These are phyloP conservation scores for Prenolepis imparis DNA, from an alignment of 2,888 invertebrate species.

Conservation along the genomic window DNA sequence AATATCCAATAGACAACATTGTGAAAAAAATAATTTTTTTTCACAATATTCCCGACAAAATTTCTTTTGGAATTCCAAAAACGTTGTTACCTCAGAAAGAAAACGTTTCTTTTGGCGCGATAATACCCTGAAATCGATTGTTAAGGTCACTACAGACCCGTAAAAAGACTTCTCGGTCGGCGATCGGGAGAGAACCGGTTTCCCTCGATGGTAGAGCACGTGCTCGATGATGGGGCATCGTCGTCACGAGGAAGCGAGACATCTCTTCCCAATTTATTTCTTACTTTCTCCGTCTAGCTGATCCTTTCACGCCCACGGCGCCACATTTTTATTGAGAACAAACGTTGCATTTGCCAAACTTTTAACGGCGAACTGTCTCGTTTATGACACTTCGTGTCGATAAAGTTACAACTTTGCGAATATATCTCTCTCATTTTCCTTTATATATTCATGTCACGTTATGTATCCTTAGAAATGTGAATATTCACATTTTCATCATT, in stretches of 20 bases:
- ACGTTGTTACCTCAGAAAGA: slow-evolving; percentile 27
- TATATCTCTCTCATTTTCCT: background rate
- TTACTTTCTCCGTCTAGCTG: slow-evolving; percentile 55
- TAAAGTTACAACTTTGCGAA: slow-evolving; percentile 23
- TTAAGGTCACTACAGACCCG: slow-evolving; percentile 51
- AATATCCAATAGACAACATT: too few species aligned
- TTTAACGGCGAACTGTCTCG: slow-evolving; percentile 15
- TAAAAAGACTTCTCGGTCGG: slow-evolving; percentile 59
- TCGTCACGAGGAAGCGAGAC: slow-evolving; percentile 60
- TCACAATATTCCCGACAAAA: background rate
- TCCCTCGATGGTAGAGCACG: slow-evolving; percentile 68
- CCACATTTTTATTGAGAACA: slow-evolving; percentile 40
- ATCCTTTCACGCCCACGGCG: slow-evolving; percentile 50
- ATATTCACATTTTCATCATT: background rate
- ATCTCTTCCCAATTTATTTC: slow-evolving; percentile 70
- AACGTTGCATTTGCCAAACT: slow-evolving; percentile 35
- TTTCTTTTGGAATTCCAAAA: slow-evolving; percentile 1
- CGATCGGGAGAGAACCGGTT: slow-evolving; percentile 71
- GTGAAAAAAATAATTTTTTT: too few species aligned
- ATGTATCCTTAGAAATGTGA: background rate
- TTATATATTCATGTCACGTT: background rate
- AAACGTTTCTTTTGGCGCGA: slow-evolving; percentile 35
- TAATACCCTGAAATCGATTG: slow-evolving; percentile 68
- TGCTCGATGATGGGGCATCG: slow-evolving; percentile 71
- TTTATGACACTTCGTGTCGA: slow-evolving; percentile 4